Percentiles rank a stretch among this genome's conserved stretches.
These are phyloP conservation scores for Liasis olivaceus DNA, from an alignment of 2,797 vertebrate genomes.

Conservation along the genomic window DNA sequence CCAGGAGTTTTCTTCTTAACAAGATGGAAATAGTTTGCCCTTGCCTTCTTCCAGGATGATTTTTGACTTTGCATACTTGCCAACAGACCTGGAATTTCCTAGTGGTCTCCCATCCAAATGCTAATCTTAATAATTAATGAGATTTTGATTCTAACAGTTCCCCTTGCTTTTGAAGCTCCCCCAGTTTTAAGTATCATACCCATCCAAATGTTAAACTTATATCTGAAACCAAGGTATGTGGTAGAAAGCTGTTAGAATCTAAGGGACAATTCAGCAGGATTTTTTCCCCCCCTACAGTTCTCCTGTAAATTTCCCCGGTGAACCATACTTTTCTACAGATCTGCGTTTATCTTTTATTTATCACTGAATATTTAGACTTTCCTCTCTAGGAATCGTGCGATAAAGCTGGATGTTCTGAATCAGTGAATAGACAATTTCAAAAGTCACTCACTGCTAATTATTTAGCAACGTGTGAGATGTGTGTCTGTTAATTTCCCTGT, in stretches of 20 bases:
- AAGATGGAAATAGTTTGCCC: not conserved
- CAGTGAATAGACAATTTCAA: not conserved
- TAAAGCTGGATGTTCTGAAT: not conserved
- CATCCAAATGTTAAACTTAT: not conserved
- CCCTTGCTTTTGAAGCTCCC: not conserved
- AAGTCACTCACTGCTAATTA: conserved; percentile 18
- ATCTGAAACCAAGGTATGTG: not conserved
- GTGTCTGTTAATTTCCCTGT: conserved; percentile 25
- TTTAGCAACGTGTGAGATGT: conserved; percentile 8
- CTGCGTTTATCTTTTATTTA: not conserved
- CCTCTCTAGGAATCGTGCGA: not conserved
- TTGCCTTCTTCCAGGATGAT: not conserved
- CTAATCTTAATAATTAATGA: not conserved
- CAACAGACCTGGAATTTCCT: not conserved
- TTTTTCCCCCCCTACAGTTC: not conserved
- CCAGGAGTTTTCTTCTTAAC: not conserved
- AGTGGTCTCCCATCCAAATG: not conserved
- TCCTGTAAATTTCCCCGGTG: not conserved
- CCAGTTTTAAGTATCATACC: not conserved
- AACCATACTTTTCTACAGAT: not conserved
- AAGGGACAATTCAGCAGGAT: not conserved
- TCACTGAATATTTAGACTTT: not conserved
- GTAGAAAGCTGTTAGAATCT: not conserved
- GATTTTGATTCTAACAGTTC: not conserved
- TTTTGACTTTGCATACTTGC: not conserved